Evolutionary conservation across 1,140 invertebrate species (phyloP), one percentile per base, ranked within the genome.

Genomic region (Lucilia cuprina): DNA sequence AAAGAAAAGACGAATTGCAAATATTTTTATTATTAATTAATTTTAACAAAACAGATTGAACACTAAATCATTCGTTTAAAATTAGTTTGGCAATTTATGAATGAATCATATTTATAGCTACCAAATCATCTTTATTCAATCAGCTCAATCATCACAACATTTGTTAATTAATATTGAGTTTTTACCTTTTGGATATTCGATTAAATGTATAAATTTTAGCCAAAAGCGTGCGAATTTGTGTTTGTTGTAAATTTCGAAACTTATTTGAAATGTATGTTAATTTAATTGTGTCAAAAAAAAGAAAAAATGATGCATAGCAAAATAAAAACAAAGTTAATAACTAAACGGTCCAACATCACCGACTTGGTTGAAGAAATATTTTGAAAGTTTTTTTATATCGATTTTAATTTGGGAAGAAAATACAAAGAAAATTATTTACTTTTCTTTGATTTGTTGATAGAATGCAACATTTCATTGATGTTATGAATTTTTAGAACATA

Each of bases 31-130:
- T 41, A 41, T 2, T 41, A 41, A 41, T 41, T 41, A 8, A 41
- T 41, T 41, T 41, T 41, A 41, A 41, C 10, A 41, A 41, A 8
- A 41, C 2, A 41, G 5, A 5, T 2, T 10, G 10, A 10, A 41
- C 10, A 41, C 41, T 41, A 8, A 41, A 41, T 41, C 41, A 41
- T 41, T 41, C 10, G 41, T 21, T 21, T 70, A 21, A 70, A 70
- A 30, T 30, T 30, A 70, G 65, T 70, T 21, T 70, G 65, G 65
- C 65, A 70, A 70, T 70, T 70, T 70, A 70, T 70, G 65, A 70
- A 70, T 70, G 65, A 70, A 70, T 70, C 65, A 70, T 70, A 19
- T 70, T 19, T 25, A 19, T 21, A 21, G 10, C 65, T 60, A 14
- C 5, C 55, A 60, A 60, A 17, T 60, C 55, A 60, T 60, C 55